phyloP scores from a whole-genome alignment of 2,888 invertebrate species.

The Cantharis rufa region DNA sequence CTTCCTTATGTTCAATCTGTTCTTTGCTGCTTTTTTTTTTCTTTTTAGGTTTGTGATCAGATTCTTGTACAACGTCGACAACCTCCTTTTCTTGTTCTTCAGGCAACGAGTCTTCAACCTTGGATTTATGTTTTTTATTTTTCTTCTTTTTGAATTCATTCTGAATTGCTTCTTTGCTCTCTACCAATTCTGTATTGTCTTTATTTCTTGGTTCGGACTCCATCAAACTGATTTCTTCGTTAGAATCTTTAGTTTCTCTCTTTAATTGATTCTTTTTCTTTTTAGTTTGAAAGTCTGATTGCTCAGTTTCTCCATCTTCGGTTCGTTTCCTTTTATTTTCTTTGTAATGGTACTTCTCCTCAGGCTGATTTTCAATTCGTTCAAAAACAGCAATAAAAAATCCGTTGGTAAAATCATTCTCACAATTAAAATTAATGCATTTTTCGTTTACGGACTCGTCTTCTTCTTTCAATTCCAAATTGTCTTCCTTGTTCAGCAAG shows the following conservation, averaged over 20 bases:
- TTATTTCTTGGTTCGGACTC: too few species aligned
- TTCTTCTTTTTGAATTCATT: not conserved
- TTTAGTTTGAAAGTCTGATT: not conserved
- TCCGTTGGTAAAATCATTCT: slow-evolving; percentile 83
- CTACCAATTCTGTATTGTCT: too few species aligned
- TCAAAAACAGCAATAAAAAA: slow-evolving; percentile 95
- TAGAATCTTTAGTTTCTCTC: not conserved
- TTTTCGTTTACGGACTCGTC: slow-evolving; percentile 67
- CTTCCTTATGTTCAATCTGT: not conserved
- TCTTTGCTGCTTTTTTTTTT: too few species aligned
- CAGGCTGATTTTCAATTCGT: slow-evolving; percentile 17
- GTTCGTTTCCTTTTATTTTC: not conserved
- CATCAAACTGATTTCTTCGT: not conserved
- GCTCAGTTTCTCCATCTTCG: too few species aligned
- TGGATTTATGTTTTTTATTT: not conserved
- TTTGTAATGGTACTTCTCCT: not conserved
- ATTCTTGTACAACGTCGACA: too few species aligned
- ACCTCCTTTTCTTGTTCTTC: too few species aligned
- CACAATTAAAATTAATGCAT: slow-evolving; percentile 79
- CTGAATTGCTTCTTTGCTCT: not conserved
- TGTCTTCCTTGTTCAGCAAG: slow-evolving; percentile 65
- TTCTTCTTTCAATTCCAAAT: slow-evolving; percentile 66
- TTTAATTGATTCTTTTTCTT: not conserved
- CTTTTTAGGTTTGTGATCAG: too few species aligned
- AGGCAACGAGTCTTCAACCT: too few species aligned